Evolutionary conservation across 2,888 invertebrate species (phyloP).

Genomic region (Hydropsyche betteni): DNA sequence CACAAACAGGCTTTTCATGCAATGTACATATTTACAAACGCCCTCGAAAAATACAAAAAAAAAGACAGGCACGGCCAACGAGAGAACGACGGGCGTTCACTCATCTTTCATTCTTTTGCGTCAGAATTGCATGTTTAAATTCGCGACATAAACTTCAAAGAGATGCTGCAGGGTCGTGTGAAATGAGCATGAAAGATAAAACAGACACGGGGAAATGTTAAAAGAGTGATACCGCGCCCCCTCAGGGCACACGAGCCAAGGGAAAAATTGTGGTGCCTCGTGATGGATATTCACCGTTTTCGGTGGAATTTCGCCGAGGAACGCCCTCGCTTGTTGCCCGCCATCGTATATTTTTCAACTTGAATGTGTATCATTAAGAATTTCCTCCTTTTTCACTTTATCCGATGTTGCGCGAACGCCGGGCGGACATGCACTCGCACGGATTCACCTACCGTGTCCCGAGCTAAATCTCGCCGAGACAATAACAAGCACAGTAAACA

Average conservation of each 20-base stretch:
- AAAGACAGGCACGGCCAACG: background rate
- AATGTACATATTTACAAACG: no score
- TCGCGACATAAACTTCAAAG: conserved; percentile 45
- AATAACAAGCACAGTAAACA: no score
- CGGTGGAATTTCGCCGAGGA: conserved; percentile 19
- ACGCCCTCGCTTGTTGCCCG: conserved; percentile 18
- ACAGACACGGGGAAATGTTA: conserved; percentile 43
- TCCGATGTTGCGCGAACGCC: no score
- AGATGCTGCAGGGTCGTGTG: conserved; percentile 34
- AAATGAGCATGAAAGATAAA: conserved; percentile 47
- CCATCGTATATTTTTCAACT: conserved; percentile 21
- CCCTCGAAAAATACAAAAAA: background rate
- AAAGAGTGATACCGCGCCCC: conserved; percentile 41
- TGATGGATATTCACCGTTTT: conserved; percentile 28
- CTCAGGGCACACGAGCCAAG: background rate
- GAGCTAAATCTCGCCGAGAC: no score
- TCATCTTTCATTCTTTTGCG: conserved; percentile 34
- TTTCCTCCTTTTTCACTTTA: conserved; percentile 13
- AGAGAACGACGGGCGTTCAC: conserved; percentile 6
- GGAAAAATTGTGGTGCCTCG: conserved; percentile 30
- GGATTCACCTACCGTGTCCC: no score
- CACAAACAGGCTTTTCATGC: no score
- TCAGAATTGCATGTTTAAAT: conserved; percentile 36
- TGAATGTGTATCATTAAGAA: conserved; percentile 31
- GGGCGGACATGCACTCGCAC: no score